Evolutionary conservation across 2,888 invertebrate species (phyloP).

Genomic region (Eumerus sabulonum): DNA sequence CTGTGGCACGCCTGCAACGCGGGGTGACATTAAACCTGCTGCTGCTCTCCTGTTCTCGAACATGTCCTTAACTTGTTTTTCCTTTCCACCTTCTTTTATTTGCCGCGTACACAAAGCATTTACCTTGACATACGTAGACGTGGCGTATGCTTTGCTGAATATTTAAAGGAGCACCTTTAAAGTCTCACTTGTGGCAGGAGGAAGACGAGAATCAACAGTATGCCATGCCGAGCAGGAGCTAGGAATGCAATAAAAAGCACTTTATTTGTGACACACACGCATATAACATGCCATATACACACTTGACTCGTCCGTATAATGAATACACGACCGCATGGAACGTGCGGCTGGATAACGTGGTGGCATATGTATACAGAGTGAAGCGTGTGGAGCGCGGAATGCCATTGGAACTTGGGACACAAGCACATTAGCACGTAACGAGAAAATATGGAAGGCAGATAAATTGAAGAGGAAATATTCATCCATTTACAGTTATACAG

Average conservation of each 20-base stretch:
- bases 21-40: slow-evolving; percentile 41
- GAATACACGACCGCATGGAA: slow-evolving; percentile 15
- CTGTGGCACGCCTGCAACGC: slow-evolving; percentile 39
- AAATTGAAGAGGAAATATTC: slow-evolving; percentile 61
- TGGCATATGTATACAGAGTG: background rate
- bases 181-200: no score
- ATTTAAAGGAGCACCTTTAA: slow-evolving; percentile 34
- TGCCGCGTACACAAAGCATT: slow-evolving; percentile 14
- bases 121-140: slow-evolving; percentile 53
- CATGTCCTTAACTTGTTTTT: slow-evolving; percentile 14
- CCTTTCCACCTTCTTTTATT: no score
- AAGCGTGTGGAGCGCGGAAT: slow-evolving; percentile 20
- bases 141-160: slow-evolving; percentile 4
- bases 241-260: slow-evolving; percentile 61
- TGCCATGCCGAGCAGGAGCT: slow-evolving; percentile 31
- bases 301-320: background rate
- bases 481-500: slow-evolving; percentile 46
- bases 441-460: slow-evolving; percentile 65
- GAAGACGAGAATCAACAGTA: slow-evolving; percentile 42
- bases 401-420: slow-evolving; percentile 54
- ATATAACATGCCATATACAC: background rate
- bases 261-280: slow-evolving; percentile 53
- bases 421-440: slow-evolving; percentile 65
- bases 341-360: background rate
- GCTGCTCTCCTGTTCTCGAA: slow-evolving; percentile 20